Base-by-base conservation (phyloP, 2,888 invertebrate species). In the Pyrochroa serraticornis region DNA sequence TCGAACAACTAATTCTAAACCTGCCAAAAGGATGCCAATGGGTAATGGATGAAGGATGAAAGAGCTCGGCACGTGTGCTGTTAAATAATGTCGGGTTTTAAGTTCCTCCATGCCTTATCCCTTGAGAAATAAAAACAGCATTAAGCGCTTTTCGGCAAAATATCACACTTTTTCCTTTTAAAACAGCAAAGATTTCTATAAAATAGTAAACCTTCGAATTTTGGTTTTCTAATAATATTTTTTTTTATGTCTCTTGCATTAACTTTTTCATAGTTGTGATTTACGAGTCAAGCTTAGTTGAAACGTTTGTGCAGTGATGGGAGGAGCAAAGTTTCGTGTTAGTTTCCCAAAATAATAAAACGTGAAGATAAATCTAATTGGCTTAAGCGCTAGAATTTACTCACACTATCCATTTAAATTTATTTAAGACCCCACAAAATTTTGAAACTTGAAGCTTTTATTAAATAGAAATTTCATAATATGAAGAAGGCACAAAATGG, bases 341-440 rank as follows among this genome's bases (percentile, higher is more conserved):
- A 36, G 39, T 39, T 10, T 39, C 10, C 1, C 3, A 12, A 8
- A 3, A 12, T 22, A 22, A 22, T 22, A 22, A 22, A 22, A 22
- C 2, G 22, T 9, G 3, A 7, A 13, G n/a, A 13, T 13, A 39
- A 10, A 12, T 9, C 34, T 35, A 2, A 33, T 36, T 35, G 45
- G 14, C 35, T 36, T 42, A 54, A 54, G 37, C 12, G 33, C 10
- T 13, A 32, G 41, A 46, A 41, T 47, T 34, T 43, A 55, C 55
- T 48, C 55, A 55, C 48, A 47, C 55, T 41, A 33, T 55, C 22
- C 48, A 55, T 48, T 48, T 31, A 2, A 43, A 55, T 48, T 48
- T 48, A 47, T 54, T 22, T 46, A 46, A 35, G 32, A 46, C 39
- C 34, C 37, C 36, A 32, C 44, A 38, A 44, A 43, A 52, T 34